Percentiles rank a stretch among this genome's conserved stretches.
Evolutionary conservation across 2,113 vertebrate genomes (phyloP).

Genomic region (Puntigrus tetrazona): DNA sequence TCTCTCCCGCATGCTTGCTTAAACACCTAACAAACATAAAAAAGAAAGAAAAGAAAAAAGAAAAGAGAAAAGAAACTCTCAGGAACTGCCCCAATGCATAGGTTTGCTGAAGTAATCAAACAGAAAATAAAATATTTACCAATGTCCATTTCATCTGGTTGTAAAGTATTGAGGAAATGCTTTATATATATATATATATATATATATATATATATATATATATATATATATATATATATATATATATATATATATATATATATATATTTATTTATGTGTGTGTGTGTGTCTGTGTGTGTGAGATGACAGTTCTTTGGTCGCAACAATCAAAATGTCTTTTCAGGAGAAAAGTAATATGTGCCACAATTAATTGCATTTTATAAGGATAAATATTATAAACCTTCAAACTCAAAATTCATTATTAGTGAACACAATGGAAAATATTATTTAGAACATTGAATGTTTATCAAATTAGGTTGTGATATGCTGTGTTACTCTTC

Average conservation of each 20-base stretch:
- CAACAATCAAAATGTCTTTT: neutral
- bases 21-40: neutral
- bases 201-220: neutral
- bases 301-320: slow-evolving; percentile 25
- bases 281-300: neutral
- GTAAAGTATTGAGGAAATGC: neutral
- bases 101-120: slow-evolving; percentile 1
- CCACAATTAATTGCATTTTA: neutral
- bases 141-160: neutral
- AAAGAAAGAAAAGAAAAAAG: slow-evolving; percentile 55
- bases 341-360: slow-evolving; percentile 14
- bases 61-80: slow-evolving; percentile 56
- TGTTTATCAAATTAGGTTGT: neutral
- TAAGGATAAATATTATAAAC: slow-evolving; percentile 4
- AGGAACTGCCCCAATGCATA: slow-evolving; percentile 17
- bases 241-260: neutral
- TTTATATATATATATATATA: neutral
- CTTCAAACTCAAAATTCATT: neutral
- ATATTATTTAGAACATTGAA: neutral
- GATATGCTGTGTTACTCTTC: neutral
- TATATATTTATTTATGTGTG: neutral
- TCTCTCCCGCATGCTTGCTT: neutral
- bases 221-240: too few species aligned
- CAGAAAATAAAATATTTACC: neutral
- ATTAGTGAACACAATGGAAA: neutral